phyloP scores from a whole-genome alignment of 2,113 vertebrate genomes.

The Macroglossus sobrinus region DNA sequence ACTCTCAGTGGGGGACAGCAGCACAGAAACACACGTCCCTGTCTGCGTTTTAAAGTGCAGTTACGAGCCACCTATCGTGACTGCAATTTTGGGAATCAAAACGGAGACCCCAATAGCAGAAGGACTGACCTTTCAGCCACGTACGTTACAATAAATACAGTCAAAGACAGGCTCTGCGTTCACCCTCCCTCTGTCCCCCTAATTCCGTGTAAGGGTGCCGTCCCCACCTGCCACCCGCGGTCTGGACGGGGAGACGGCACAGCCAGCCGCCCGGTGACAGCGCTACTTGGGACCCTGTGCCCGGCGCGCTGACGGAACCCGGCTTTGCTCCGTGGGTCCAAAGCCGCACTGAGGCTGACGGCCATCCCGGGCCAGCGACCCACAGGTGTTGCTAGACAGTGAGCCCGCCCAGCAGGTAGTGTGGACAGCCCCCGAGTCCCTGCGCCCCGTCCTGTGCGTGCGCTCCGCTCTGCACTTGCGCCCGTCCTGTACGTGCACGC shows the following conservation, averaged over 20 bases:
- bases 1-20: slow-evolving; percentile 74
- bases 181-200: slow-evolving; percentile 21
- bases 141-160: slow-evolving; percentile 71
- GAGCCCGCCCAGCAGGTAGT: neutral
- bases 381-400: neutral
- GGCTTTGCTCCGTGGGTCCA: neutral
- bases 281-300: rapidly evolving
- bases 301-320: neutral
- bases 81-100: slow-evolving; percentile 76
- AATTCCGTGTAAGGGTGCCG: neutral
- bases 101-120: slow-evolving; percentile 64
- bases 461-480: too few relatives aligned
- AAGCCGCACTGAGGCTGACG: neutral
- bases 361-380: neutral
- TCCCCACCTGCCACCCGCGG: neutral
- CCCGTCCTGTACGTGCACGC: too few relatives aligned
- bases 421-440: neutral
- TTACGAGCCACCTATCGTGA: slow-evolving; percentile 78
- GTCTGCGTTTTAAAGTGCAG: slow-evolving; percentile 73
- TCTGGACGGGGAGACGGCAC: neutral
- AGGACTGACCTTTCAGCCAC: slow-evolving; percentile 74
- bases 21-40: slow-evolving; percentile 73
- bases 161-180: slow-evolving; percentile 46
- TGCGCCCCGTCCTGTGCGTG: neutral
- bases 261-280: neutral